Evolutionary conservation across 2,113 vertebrate genomes (phyloP).

Genomic region (Coturnix japonica): DNA sequence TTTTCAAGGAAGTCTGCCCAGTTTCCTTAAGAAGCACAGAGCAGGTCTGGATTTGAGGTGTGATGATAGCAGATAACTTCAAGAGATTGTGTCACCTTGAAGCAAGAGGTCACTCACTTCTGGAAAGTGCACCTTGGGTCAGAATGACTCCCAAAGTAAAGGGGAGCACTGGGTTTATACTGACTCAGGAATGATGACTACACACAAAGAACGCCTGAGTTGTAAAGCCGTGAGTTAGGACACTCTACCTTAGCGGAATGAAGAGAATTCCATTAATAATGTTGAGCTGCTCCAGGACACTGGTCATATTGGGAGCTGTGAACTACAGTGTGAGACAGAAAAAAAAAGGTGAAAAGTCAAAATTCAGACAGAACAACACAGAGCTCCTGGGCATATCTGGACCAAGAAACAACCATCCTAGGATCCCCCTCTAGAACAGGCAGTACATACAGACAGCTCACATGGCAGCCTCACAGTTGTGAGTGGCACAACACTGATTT

Average conservation of each 20-base stretch:
- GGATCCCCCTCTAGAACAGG: neutral
- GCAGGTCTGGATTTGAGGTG: no score
- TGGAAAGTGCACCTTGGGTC: neutral
- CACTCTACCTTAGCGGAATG: conserved; percentile 94
- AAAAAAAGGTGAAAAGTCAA: neutral
- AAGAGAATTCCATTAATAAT: conserved; percentile 99
- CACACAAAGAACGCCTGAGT: neutral
- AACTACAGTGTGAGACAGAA: conserved; percentile 75
- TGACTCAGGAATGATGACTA: neutral
- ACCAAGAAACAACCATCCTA: neutral
- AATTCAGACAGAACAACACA: neutral
- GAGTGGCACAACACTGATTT: neutral
- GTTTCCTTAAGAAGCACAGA: neutral
- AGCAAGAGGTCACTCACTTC: neutral
- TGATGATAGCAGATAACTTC: neutral
- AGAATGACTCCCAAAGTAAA: neutral
- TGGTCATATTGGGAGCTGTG: conserved; percentile 97
- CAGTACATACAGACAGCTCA: neutral
- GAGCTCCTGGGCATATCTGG: neutral
- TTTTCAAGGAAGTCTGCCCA: accelerated
- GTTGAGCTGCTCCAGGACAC: conserved; percentile 96
- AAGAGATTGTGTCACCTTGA: neutral
- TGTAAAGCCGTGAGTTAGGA: neutral
- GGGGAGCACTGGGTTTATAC: neutral
- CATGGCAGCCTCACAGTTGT: accelerated